Base-by-base conservation (phyloP, 2,888 invertebrate genomes). In the Eudasyphora cyanicolor region DNA sequence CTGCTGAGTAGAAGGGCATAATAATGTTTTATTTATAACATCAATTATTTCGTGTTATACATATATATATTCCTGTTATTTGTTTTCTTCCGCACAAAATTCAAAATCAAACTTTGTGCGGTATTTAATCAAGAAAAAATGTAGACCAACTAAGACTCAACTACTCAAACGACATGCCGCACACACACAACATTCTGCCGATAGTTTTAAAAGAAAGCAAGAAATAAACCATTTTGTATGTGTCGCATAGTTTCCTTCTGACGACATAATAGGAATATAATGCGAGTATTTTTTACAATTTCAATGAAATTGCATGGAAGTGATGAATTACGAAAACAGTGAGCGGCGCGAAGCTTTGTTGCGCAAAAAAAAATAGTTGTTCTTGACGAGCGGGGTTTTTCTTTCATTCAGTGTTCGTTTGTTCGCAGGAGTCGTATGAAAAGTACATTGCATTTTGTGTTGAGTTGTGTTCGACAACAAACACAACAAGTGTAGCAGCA, bases 291-390 rank as follows among this genome's bases (percentile, higher is more conserved):
- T 78, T 67, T 49, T 57, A 60, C 75, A 75, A 75, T 70, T 79
- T 24, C 29, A 73, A 84, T 78, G 71, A 78, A 84, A 84, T 84
- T 84, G 71, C 42, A 75, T 84, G 80, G 80, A 80, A 78, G 80
- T 84, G 75, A 84, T 84, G 83, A 80, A 80, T 84, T 75, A 67
- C 67, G 19, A n/a, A n/a, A n/a, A n/a, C n/a, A n/a, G n/a, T n/a
- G n/a, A n/a, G n/a, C n/a, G n/a, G n/a, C 29, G 14, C 14, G 32
- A 42, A 67, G 42, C 29, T 19, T 67, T 42, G n/a, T n/a, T n/a
- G 17, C 38, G 35, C 38, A 21, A 29, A 29, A 29, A 29, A 60
- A 29, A 67, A 38, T 64, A 14, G 67, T 42, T 67, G 21, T 24
- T 67, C 14, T 2, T 24, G 21, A 14, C n/a, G n/a, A n/a, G n/a